Conservation (phyloP, 1,140 invertebrate genomes). For the Drosophila bifasciata region DNA sequence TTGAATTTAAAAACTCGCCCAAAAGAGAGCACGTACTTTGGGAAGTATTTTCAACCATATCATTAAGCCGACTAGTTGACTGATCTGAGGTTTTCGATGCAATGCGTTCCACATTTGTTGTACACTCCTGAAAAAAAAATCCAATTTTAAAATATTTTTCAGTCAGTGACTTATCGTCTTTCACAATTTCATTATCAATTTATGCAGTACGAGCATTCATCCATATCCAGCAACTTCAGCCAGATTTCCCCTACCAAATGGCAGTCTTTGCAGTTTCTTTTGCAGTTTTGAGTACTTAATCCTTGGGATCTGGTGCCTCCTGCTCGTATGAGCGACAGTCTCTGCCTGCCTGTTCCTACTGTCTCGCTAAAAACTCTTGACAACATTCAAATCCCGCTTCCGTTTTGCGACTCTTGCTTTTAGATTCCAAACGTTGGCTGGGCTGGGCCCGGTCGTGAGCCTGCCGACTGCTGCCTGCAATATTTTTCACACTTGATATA, state of each 20-base stretch:
- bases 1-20: no score
- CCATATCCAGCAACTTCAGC: constrained; percentile 14
- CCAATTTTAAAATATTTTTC: no score
- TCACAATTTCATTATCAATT: not conserved
- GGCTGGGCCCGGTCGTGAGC: not conserved
- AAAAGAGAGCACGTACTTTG: no score
- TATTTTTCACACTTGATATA: constrained; percentile 75
- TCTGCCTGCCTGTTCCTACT: not conserved
- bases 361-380: constrained; percentile 9
- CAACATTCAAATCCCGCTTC: constrained; percentile 49
- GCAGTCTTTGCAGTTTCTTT: not conserved
- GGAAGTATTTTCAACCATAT: no score
- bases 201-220: not conserved
- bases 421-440: constrained; percentile 27
- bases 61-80: no score
- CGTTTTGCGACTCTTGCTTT: constrained; percentile 24
- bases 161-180: not conserved
- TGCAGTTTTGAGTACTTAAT: constrained; percentile 22
- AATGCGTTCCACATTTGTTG: no score
- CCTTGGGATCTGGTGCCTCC: constrained; percentile 18
- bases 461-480: constrained; percentile 30
- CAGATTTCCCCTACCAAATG: not conserved
- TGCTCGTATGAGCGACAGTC: not conserved
- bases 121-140: no score
- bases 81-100: no score